Conservation (phyloP, 2,888 invertebrate species). For the Portevinia maculata region DNA sequence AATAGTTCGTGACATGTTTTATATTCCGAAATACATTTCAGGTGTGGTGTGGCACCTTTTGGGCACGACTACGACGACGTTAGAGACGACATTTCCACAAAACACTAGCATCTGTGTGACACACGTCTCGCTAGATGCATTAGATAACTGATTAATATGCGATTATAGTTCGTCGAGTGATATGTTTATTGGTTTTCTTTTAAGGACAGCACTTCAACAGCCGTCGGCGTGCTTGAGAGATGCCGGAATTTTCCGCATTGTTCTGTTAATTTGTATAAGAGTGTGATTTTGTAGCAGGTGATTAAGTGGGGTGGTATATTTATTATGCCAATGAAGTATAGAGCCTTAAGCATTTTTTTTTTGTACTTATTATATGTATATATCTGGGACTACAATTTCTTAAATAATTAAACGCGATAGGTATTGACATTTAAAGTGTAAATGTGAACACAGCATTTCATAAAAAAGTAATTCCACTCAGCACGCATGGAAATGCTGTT, state of each 20-base stretch:
- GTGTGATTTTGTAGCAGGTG: not conserved
- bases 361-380: too few species aligned
- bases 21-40: constrained; percentile 62
- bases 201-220: constrained; percentile 32
- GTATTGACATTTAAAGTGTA: too few species aligned
- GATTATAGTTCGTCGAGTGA: constrained; percentile 54
- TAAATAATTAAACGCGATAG: too few species aligned
- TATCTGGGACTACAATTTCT: too few species aligned
- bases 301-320: not conserved
- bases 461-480: too few species aligned
- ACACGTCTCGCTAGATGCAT: constrained; percentile 44
- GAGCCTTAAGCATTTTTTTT: too few species aligned
- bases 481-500: too few species aligned
- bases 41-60: constrained; percentile 65
- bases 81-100: constrained; percentile 45
- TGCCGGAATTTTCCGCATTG: constrained; percentile 53
- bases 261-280: constrained; percentile 8
- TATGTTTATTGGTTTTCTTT: constrained; percentile 57
- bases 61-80: constrained; percentile 45
- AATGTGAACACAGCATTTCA: too few species aligned
- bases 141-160: constrained; percentile 62
- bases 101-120: constrained; percentile 58
- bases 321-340: not conserved
- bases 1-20: constrained; percentile 64
- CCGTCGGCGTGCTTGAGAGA: constrained; percentile 8